phyloP scores from a whole-genome alignment of 2,888 invertebrate genomes.

The Drosophila aldrichi region DNA sequence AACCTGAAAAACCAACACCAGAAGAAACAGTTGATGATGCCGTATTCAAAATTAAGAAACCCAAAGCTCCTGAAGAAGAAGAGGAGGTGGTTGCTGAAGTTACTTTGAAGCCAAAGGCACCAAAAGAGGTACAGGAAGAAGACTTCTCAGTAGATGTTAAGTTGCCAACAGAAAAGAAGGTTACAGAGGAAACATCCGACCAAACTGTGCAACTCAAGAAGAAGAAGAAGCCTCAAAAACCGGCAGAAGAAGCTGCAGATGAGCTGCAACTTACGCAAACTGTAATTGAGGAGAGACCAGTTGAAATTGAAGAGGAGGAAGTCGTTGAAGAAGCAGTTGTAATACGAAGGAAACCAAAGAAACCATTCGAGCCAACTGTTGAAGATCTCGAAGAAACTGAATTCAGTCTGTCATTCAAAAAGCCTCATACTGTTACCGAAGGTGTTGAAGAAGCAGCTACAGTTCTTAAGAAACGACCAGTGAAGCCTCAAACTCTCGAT shows the following conservation, averaged over 20 bases:
- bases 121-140: constrained; percentile 78
- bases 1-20: constrained; percentile 58
- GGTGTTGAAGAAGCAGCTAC: constrained; percentile 85
- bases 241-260: constrained; percentile 83
- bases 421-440: constrained; percentile 85
- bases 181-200: constrained; percentile 82
- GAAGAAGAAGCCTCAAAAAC: constrained; percentile 79
- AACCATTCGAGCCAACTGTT: constrained; percentile 71
- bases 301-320: constrained; percentile 87
- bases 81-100: constrained; percentile 84
- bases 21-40: constrained; percentile 77
- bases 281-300: constrained; percentile 84
- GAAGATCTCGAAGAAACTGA: constrained; percentile 83
- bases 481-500: constrained; percentile 78
- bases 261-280: constrained; percentile 82
- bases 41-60: constrained; percentile 78
- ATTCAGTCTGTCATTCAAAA: constrained; percentile 82
- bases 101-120: constrained; percentile 83
- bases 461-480: constrained; percentile 82
- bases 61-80: constrained; percentile 74
- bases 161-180: constrained; percentile 74
- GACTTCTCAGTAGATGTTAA: constrained; percentile 82
- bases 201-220: constrained; percentile 82
- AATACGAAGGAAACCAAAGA: constrained; percentile 78
- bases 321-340: constrained; percentile 83